Conservation (phyloP, 2,113 vertebrate species). For the Campylomormyrus numenius region DNA sequence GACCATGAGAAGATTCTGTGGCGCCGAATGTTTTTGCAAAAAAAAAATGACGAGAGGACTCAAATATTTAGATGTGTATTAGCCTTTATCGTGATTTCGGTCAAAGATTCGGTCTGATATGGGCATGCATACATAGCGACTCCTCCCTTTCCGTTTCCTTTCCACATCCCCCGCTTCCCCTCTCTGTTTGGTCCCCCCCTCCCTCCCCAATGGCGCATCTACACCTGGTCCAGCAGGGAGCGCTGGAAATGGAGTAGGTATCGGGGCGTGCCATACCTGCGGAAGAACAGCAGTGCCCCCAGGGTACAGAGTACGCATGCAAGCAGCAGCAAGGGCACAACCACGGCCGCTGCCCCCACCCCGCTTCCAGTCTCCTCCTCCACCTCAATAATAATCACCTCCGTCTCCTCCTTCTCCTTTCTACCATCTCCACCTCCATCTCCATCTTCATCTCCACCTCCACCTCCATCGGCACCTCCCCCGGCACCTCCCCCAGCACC, state of each 20-base stretch:
- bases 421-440: slow-evolving; percentile 27
- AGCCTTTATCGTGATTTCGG: slow-evolving; percentile 22
- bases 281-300: slow-evolving; percentile 71
- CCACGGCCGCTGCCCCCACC: slow-evolving; percentile 56
- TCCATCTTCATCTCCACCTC: slow-evolving; percentile 24
- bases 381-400: slow-evolving; percentile 74
- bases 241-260: slow-evolving; percentile 81
- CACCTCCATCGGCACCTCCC: slow-evolving; percentile 45
- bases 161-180: background rate
- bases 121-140: background rate
- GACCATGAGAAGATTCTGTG: background rate
- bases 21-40: background rate
- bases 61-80: background rate
- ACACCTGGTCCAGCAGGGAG: slow-evolving; percentile 84
- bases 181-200: background rate
- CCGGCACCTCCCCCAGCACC: slow-evolving; percentile 44
- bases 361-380: slow-evolving; percentile 43
- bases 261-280: slow-evolving; percentile 74
- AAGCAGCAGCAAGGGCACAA: slow-evolving; percentile 70
- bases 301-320: slow-evolving; percentile 69
- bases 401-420: slow-evolving; percentile 52
- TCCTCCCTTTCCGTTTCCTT: background rate
- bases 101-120: slow-evolving; percentile 8
- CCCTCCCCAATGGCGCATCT: slow-evolving; percentile 36
- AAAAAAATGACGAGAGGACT: slow-evolving; percentile 9